phyloP scores from a whole-genome alignment of 1,140 invertebrate species.

The Zaprionus nigranus region DNA sequence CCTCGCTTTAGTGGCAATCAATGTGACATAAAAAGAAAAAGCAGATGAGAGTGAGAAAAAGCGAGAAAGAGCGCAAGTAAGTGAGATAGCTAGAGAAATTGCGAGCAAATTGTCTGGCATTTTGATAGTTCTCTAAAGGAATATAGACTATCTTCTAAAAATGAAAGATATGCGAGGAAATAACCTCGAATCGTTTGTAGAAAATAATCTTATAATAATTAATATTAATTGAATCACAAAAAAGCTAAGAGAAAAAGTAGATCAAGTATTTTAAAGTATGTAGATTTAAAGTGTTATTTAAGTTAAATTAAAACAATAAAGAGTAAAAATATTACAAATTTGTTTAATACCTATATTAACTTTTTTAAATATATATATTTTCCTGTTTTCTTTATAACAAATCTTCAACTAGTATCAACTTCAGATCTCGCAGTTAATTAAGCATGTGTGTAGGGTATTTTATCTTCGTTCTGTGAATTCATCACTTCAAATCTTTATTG shows the following conservation, averaged over 20 bases:
- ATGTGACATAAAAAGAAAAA: not conserved
- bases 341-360: too few species aligned
- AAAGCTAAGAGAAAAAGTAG: not conserved
- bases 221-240: not conserved
- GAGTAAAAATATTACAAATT: too few species aligned
- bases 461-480: not conserved
- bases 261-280: not conserved
- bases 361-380: too few species aligned
- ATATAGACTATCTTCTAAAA: not conserved
- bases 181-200: too few species aligned
- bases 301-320: not conserved
- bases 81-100: not conserved
- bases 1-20: not conserved
- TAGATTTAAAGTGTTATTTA: not conserved
- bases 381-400: not conserved
- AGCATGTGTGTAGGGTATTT: not conserved
- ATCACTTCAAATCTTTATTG: constrained; percentile 26
- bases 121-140: too few species aligned
- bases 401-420: not conserved
- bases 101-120: too few species aligned
- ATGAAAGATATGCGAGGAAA: not conserved
- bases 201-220: too few species aligned
- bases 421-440: not conserved
- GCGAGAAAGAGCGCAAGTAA: not conserved
- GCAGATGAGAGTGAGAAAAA: not conserved